A percentile compares a stretch with the other conserved stretches of the same genome.
phyloP scores from a whole-genome alignment of 1,140 invertebrate genomes.

The Orius insidiosus region DNA sequence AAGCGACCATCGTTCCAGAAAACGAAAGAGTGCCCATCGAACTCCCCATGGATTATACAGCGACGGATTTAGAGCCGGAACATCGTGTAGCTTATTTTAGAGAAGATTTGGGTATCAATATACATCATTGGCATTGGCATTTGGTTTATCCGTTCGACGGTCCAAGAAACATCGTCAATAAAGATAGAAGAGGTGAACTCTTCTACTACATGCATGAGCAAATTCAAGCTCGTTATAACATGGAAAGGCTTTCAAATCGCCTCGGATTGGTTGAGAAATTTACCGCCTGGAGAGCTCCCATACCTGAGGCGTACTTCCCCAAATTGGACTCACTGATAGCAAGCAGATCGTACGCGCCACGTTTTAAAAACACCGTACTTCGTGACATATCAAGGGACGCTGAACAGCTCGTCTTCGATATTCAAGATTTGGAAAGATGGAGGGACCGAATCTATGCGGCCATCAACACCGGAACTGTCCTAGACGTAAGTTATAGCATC shows the following conservation, averaged over 20 bases:
- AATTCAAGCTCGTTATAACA: constrained; percentile 35
- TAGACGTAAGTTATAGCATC: too few relatives aligned
- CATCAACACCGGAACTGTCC: constrained; percentile 44
- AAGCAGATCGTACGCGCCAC: constrained; percentile 38
- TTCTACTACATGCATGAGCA: constrained; percentile 61
- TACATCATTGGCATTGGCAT: constrained; percentile 62
- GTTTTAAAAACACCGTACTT: constrained; percentile 18
- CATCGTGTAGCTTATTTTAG: constrained; percentile 27
- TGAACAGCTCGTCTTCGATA: constrained; percentile 45
- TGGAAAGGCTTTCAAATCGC: constrained; percentile 43
- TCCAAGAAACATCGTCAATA: constrained; percentile 30
- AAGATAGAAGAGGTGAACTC: constrained; percentile 49
- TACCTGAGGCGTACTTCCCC: constrained; percentile 48
- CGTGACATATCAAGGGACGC: constrained; percentile 42
- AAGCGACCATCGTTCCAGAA: constrained; percentile 39
- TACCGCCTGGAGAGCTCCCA: constrained; percentile 39
- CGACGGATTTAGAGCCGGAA: constrained; percentile 24
- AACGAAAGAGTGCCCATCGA: constrained; percentile 24
- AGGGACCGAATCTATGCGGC: constrained; percentile 54
- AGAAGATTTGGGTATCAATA: constrained; percentile 26
- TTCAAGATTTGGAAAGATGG: constrained; percentile 54
- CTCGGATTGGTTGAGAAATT: constrained; percentile 35
- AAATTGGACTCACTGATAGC: constrained; percentile 46
- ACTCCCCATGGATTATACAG: constrained; percentile 19
- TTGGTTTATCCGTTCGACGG: constrained; percentile 41